Percentiles rank a stretch among this genome's conserved stretches.
phyloP scores from a whole-genome alignment of 2,888 invertebrate genomes.

The Meganola albula region DNA sequence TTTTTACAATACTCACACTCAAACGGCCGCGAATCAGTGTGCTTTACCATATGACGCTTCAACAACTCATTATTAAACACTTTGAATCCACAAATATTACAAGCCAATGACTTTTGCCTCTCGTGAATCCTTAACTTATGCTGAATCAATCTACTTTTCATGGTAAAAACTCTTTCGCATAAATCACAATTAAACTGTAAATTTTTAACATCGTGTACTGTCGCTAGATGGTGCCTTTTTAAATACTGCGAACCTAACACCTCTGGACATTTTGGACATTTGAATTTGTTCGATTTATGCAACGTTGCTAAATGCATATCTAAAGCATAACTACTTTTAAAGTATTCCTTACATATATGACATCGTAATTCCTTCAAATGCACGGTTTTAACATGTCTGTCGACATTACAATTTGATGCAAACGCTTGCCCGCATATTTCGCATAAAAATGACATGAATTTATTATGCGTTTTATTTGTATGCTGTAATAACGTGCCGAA shows the following conservation, averaged over 20 bases:
- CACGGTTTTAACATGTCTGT: conserved; percentile 42
- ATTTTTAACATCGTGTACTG: conserved; percentile 51
- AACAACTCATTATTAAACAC: conserved; percentile 62
- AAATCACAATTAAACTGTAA: conserved; percentile 51
- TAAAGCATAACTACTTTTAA: conserved; percentile 32
- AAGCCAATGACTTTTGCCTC: conserved; percentile 48
- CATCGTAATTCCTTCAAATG: conserved; percentile 36
- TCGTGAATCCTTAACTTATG: conserved; percentile 55
- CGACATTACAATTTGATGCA: conserved; percentile 41
- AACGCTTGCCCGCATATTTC: conserved; percentile 59
- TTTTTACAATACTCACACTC: conserved; percentile 77
- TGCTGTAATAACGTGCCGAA: conserved; percentile 45
- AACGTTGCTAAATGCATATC: conserved; percentile 27
- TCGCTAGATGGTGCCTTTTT: conserved; percentile 50
- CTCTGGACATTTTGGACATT: conserved; percentile 55
- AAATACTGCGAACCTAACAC: conserved; percentile 45
- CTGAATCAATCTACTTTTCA: conserved; percentile 40
- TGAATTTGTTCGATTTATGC: conserved; percentile 24
- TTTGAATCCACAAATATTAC: conserved; percentile 57
- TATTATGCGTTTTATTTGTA: conserved; percentile 41
- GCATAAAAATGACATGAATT: conserved; percentile 38
- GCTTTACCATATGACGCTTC: conserved; percentile 73
- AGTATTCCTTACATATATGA: conserved; percentile 34
- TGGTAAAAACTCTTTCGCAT: conserved; percentile 46
- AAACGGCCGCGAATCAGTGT: conserved; percentile 74